Base-by-base conservation (phyloP, 2,797 vertebrate species). In the Aldrovandia affinis region DNA sequence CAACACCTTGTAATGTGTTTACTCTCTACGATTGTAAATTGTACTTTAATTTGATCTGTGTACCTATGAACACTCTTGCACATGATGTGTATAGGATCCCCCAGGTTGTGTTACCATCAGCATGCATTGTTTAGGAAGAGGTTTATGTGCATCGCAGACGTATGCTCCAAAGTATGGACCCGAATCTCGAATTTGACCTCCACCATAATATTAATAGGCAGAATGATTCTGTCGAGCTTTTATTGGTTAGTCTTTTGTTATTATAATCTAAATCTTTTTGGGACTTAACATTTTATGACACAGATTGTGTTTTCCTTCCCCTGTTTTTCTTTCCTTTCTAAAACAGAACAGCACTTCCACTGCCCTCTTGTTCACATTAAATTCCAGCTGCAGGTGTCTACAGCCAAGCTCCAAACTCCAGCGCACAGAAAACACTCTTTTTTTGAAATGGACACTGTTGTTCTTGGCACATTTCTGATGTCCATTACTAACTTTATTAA, bases 371-470 rank as follows among this genome's bases (percentile, higher is more conserved):
- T 44, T 44, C 70, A 77, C 73, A 39, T 39, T 44, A 22, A n/a
- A 50, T 50, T 50, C 73, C 44, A 50, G 42, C 83, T 79, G 54
- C 75, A 78, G 55, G 75, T 65, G 55, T 44, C 75, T 50, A 0
- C 78, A 85, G 87, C 78, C 86, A 81, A 73, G 28, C n/a, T 55
- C 52, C 79, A 39, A 39, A 15, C 33, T 33, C 55, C 79, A 81
- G 33, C 50, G 36, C 47, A 78, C 86, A 85, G 89, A 88, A 88
- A 83, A 80, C 73, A 78, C 84, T 70, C 89, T 82, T 86, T 84
- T 88, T 73, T 75, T 65, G 54, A 88, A 88, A 90, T 61, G 86
- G 89, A 91, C 85, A 85, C 88, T 93, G 90, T 93, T 92, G 86
- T 89, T 89, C 90, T 93, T 92, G 90, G 89, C 92, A 57, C 59